Base-by-base conservation (phyloP, 2,113 vertebrate genomes). In the Tor tambroides region DNA sequence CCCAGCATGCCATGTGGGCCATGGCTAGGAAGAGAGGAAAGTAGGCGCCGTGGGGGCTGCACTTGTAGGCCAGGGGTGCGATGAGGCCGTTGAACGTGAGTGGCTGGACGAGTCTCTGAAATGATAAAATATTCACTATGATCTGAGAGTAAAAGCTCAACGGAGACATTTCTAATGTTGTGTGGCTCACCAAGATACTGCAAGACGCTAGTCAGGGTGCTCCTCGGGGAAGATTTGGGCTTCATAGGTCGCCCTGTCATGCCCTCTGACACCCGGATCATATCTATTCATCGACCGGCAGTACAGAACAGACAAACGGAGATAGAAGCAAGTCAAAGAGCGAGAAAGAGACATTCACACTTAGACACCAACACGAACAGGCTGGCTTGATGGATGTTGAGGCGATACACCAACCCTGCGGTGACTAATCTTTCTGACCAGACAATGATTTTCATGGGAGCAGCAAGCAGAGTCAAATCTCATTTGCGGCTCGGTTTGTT, bases 1-100 rank as follows among this genome's bases (percentile, higher is more conserved):
- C 98, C 98, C 95, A 98, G 94, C 94, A 99, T 98, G 94, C 97
- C 97, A 69, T 97, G 92, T 1, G 98, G 94, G 2, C 97, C 96
- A 84, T 98, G 96, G 35, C 91, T 96, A 43, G 96, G 95, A 23
- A 97, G 94, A 8, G 95, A 95, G 75, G 96, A 94, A 67, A 98
- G 96, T 91, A 99, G 96, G 80, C 97, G 95, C 67, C 98, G 97
- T 38, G 96, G 95, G 6, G 96, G 91, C 86, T 96, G 96, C 49
- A 95, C 96, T 85, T 97, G 97, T 92, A 98, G 96, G 92, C 95
- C 96, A 17, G 96, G 93, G 63, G 96, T 96, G 89, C 97, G 96
- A 89, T 97, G 96, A 75, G 97, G 94, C 84, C 95, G 96, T 81
- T 96, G 94, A 84, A 96, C 94, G 85, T 96, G 96, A 0, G 95